Conservation (phyloP, 2,113 vertebrate genomes). For the Mellivora capensis region DNA sequence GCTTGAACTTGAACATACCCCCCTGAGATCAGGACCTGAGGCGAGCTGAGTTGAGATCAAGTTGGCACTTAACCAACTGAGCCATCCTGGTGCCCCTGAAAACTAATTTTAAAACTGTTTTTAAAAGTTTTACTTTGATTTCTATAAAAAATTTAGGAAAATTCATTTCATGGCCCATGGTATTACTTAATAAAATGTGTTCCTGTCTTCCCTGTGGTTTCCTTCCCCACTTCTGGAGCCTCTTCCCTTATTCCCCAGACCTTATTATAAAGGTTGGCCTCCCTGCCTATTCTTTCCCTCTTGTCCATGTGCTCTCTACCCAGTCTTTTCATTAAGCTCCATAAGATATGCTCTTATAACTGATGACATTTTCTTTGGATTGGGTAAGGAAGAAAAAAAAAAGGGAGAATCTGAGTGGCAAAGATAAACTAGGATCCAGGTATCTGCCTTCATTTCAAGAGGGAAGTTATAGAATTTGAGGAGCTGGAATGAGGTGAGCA, state of each 20-base stretch:
- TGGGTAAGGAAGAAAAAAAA: neutral
- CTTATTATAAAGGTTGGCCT: neutral
- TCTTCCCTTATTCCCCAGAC: neutral
- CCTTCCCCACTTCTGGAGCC: neutral
- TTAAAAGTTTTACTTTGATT: neutral
- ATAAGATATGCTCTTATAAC: neutral
- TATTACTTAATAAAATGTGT: neutral
- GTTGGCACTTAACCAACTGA: neutral
- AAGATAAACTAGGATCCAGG: neutral
- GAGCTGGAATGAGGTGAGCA: neutral
- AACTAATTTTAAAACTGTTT: neutral
- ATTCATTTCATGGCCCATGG: neutral
- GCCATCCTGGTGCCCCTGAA: neutral
- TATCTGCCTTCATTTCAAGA: neutral
- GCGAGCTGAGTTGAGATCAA: neutral
- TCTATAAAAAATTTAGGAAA: neutral
- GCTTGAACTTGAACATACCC: neutral
- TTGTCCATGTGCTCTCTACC: neutral
- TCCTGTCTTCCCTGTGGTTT: neutral
- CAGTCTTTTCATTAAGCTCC: neutral
- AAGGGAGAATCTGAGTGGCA: neutral
- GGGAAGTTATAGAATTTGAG: neutral
- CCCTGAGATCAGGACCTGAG: neutral
- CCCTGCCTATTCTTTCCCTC: neutral
- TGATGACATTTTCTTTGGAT: neutral